Percentiles rank a stretch among this genome's conserved stretches.
Evolutionary conservation across 2,888 invertebrate species (phyloP).

Genomic region (Eupeodes latifasciatus): DNA sequence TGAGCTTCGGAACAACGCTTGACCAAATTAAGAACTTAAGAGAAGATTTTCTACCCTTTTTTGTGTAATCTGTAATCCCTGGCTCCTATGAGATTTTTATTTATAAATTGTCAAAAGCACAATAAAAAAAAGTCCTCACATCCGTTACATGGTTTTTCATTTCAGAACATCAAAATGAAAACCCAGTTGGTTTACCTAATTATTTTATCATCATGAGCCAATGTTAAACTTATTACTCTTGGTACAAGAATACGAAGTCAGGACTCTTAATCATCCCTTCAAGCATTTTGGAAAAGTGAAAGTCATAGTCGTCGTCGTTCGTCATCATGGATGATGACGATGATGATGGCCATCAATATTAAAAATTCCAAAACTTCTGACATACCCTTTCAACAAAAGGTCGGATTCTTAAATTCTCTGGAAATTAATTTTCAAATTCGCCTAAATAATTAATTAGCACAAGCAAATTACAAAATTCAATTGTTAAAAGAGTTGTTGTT

Average conservation of each 20-base stretch:
- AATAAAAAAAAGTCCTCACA: not conserved
- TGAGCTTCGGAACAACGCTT: slow-evolving; percentile 41
- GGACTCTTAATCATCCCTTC: not conserved
- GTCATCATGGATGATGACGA: not conserved
- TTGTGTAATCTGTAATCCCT: slow-evolving; percentile 40
- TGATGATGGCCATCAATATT: slow-evolving; percentile 58
- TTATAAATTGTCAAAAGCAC: slow-evolving; percentile 32
- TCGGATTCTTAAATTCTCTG: slow-evolving; percentile 78
- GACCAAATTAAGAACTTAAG: slow-evolving; percentile 72
- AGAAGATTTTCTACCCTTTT: slow-evolving; percentile 71
- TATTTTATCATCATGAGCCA: slow-evolving; percentile 63
- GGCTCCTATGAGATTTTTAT: slow-evolving; percentile 55
- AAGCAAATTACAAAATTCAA: slow-evolving; percentile 84
- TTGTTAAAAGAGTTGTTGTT: slow-evolving; percentile 79
- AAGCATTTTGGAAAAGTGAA: slow-evolving; percentile 40
- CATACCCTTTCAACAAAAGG: slow-evolving; percentile 69
- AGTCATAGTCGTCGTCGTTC: slow-evolving; percentile 29
- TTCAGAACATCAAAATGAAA: not conserved
- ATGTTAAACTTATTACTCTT: slow-evolving; percentile 35
- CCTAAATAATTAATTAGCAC: slow-evolving; percentile 84
- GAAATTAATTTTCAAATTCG: slow-evolving; percentile 84
- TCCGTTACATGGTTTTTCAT: slow-evolving; percentile 22
- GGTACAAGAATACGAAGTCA: not conserved
- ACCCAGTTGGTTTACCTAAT: slow-evolving; percentile 44
- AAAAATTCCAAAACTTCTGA: slow-evolving; percentile 75